A percentile compares a stretch with the other conserved stretches of the same genome.
phyloP scores from a whole-genome alignment of 2,113 vertebrate species.

The Ifrita kowaldi region DNA sequence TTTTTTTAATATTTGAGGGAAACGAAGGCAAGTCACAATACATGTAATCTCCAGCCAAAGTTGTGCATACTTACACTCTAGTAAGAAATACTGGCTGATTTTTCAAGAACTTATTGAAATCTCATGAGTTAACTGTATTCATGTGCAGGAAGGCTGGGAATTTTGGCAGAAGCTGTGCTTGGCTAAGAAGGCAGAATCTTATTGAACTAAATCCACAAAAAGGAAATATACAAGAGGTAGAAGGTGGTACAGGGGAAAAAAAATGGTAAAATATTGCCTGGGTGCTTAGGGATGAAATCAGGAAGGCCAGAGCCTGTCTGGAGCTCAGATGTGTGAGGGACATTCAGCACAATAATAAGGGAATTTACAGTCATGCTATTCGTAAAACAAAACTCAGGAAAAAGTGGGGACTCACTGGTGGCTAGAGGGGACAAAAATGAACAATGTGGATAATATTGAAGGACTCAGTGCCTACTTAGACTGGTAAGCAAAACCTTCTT shows the following conservation, averaged over 20 bases:
- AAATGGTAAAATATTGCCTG: background rate
- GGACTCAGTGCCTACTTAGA: background rate
- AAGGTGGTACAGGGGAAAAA: background rate
- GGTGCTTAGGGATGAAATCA: background rate
- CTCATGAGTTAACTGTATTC: background rate
- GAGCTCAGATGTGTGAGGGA: background rate
- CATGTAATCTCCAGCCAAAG: background rate
- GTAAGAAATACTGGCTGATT: background rate
- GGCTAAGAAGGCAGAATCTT: background rate
- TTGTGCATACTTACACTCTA: background rate
- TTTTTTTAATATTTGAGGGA: constrained; percentile 33
- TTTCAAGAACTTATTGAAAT: background rate
- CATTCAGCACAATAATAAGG: background rate
- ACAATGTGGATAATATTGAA: background rate
- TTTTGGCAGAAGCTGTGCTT: background rate
- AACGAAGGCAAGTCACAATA: background rate
- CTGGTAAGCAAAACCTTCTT: background rate
- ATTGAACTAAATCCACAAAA: background rate
- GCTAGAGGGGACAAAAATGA: background rate
- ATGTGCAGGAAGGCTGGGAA: background rate
- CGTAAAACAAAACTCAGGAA: background rate
- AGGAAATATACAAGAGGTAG: background rate
- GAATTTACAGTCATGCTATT: background rate
- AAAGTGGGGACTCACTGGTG: background rate
- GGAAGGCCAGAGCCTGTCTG: background rate